Conservation (phyloP, 2,888 invertebrate genomes). For the Andrena hattorfiana region DNA sequence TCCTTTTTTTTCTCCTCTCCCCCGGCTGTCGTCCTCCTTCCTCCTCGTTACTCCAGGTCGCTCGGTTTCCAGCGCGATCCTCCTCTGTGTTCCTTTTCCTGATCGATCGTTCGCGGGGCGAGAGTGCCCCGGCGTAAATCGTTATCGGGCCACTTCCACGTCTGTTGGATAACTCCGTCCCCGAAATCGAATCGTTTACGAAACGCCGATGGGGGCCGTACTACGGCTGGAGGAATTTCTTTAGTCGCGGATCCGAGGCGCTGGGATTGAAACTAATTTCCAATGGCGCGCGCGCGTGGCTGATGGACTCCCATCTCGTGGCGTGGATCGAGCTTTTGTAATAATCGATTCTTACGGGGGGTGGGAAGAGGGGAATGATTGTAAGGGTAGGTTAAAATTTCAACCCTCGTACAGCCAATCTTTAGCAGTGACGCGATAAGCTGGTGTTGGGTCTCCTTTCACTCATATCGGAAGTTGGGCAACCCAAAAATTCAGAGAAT, state of each 20-base stretch:
- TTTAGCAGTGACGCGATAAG: too few relatives aligned
- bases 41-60: slow-evolving; percentile 27
- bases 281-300: neutral
- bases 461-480: too few relatives aligned
- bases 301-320: neutral
- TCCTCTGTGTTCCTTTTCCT: slow-evolving; percentile 26
- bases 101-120: slow-evolving; percentile 62
- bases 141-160: slow-evolving; percentile 65
- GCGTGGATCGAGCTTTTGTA: neutral
- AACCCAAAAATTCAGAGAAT: too few relatives aligned
- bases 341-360: neutral
- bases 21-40: slow-evolving; percentile 6
- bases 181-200: slow-evolving; percentile 58
- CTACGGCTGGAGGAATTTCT: slow-evolving; percentile 46
- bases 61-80: neutral
- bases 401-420: neutral
- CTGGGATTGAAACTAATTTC: slow-evolving; percentile 50
- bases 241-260: slow-evolving; percentile 30
- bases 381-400: neutral
- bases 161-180: slow-evolving; percentile 53
- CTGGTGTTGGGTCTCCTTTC: too few relatives aligned
- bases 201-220: slow-evolving; percentile 45
- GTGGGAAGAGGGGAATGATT: neutral
- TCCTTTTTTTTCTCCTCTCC: neutral
- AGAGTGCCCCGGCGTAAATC: slow-evolving; percentile 59